phyloP scores from a whole-genome alignment of 2,888 invertebrate species.

The Ryuthela nishihirai region DNA sequence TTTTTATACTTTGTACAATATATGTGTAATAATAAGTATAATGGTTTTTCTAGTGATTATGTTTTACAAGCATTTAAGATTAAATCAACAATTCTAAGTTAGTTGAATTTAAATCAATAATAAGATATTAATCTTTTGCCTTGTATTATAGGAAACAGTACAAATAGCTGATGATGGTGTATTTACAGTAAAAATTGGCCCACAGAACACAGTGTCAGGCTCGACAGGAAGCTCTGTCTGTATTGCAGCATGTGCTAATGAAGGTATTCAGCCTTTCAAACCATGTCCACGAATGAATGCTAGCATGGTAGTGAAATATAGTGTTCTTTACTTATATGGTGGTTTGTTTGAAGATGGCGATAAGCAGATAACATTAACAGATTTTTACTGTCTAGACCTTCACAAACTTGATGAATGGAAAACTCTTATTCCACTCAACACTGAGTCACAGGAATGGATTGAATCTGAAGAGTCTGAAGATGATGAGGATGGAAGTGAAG shows the following conservation, averaged over 20 bases:
- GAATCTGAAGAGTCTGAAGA: constrained; percentile 63
- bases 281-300: constrained; percentile 70
- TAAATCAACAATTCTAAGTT: no score
- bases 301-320: constrained; percentile 70
- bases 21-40: no score
- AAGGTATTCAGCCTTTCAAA: constrained; percentile 45
- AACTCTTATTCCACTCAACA: constrained; percentile 65
- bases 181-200: constrained; percentile 74
- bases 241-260: constrained; percentile 38
- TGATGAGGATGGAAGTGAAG: constrained; percentile 51
- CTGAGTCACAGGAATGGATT: constrained; percentile 68
- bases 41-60: no score
- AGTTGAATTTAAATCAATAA: no score
- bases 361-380: constrained; percentile 64
- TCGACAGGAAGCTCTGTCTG: background rate
- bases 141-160: background rate
- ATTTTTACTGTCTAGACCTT: constrained; percentile 58
- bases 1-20: no score
- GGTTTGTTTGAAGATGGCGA: constrained; percentile 76
- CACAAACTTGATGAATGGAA: constrained; percentile 83
- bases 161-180: constrained; percentile 67
- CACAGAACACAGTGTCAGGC: constrained; percentile 42
- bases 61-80: no score
- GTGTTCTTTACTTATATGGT: constrained; percentile 74
- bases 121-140: no score